These are phyloP conservation scores for Chaenogobius annularis DNA, from an alignment of 2,113 vertebrate genomes.

Conservation along the genomic window DNA sequence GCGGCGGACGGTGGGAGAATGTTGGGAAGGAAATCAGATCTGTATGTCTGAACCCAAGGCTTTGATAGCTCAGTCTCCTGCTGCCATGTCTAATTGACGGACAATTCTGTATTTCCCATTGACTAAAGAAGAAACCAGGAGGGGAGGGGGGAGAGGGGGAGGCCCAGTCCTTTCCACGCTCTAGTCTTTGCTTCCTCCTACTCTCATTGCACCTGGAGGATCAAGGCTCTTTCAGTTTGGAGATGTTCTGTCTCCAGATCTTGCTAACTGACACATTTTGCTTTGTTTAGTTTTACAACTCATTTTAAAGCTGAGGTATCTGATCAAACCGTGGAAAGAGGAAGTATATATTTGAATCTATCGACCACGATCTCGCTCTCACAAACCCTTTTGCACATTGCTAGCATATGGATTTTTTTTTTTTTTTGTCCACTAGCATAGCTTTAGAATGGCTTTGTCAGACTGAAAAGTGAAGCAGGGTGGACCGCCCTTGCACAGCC, in stretches of 20 bases:
- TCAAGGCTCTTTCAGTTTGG: background rate
- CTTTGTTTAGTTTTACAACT: background rate
- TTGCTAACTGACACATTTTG: background rate
- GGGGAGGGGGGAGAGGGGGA: slow-evolving; percentile 24
- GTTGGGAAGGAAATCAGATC: slow-evolving; percentile 75
- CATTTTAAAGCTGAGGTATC: background rate
- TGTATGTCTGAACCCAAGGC: slow-evolving; percentile 68
- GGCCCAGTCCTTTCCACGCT: slow-evolving; percentile 14
- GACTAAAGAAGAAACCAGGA: slow-evolving; percentile 52
- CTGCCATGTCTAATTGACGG: slow-evolving; percentile 76
- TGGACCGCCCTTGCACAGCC: no score
- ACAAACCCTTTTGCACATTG: no score
- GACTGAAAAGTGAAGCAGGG: no score
- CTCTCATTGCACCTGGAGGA: background rate
- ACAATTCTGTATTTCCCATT: slow-evolving; percentile 74
- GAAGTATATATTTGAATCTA: no score
- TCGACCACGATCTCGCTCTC: no score
- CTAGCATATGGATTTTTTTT: no score
- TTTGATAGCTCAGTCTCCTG: slow-evolving; percentile 72
- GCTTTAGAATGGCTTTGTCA: no score
- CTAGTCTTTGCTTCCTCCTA: background rate
- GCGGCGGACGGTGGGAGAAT: slow-evolving; percentile 70
- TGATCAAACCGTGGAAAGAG: no score
- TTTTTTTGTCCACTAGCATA: no score
- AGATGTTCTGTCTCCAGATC: background rate